Percentiles rank a stretch among this genome's conserved stretches.
phyloP scores from a whole-genome alignment of 2,888 invertebrate species.

The Heliothis peltigera region DNA sequence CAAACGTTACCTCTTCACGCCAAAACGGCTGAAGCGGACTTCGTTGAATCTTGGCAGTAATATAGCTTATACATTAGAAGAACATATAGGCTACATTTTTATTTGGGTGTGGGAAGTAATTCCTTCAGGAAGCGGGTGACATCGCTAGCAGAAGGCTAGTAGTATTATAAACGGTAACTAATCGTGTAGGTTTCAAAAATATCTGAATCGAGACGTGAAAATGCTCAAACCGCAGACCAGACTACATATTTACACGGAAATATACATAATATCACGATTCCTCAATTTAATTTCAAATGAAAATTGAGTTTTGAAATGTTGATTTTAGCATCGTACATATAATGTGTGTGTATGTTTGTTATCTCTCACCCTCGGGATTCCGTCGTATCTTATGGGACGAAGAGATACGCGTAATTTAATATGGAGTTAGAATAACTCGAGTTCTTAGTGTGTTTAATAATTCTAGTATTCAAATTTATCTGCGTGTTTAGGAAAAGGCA shows the following conservation, averaged over 20 bases:
- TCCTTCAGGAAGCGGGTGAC: too few species aligned
- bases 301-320: slow-evolving; percentile 24
- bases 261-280: neutral
- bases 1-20: too few species aligned
- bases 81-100: too few species aligned
- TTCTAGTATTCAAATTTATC: slow-evolving; percentile 4
- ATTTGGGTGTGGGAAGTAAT: too few species aligned
- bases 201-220: too few species aligned
- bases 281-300: slow-evolving; percentile 30
- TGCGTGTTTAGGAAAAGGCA: neutral
- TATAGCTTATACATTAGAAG: too few species aligned
- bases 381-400: slow-evolving; percentile 18
- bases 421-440: slow-evolving; percentile 30
- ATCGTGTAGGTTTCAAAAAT: too few species aligned
- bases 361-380: neutral
- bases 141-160: too few species aligned
- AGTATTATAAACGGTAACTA: too few species aligned
- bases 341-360: slow-evolving; percentile 2
- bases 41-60: too few species aligned
- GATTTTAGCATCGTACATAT: slow-evolving; percentile 29
- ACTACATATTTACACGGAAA: neutral
- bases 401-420: slow-evolving; percentile 9
- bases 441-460: slow-evolving; percentile 13
- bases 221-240: neutral
- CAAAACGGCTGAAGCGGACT: too few species aligned